Percentiles rank a stretch among this genome's conserved stretches.
Evolutionary conservation across 2,113 vertebrate genomes (phyloP).

Genomic region (Phoxinus phoxinus): DNA sequence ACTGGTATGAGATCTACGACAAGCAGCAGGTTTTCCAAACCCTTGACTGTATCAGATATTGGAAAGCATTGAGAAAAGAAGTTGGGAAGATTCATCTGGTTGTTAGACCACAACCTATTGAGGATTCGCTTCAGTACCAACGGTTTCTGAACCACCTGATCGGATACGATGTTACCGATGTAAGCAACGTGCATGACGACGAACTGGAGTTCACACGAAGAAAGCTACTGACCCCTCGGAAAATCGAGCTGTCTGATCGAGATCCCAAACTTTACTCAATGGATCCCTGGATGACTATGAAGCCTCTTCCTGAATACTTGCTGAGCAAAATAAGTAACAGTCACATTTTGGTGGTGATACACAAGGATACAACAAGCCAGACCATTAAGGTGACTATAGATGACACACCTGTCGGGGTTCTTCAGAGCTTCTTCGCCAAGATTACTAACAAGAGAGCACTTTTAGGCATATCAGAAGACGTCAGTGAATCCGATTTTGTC

Average conservation of each 20-base stretch:
- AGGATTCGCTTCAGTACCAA: constrained; percentile 88
- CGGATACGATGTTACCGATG: constrained; percentile 94
- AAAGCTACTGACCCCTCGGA: constrained; percentile 89
- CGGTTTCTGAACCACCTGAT: constrained; percentile 89
- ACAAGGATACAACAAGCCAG: constrained; percentile 88
- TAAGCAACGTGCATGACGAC: constrained; percentile 96
- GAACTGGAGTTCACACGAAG: constrained; percentile 96
- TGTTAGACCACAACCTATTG: constrained; percentile 77
- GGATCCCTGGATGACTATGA: constrained; percentile 92
- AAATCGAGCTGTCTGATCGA: constrained; percentile 85
- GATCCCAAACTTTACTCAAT: constrained; percentile 91
- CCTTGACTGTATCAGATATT: constrained; percentile 93
- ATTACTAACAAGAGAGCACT: constrained; percentile 89
- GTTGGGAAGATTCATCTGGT: constrained; percentile 89
- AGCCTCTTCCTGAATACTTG: constrained; percentile 88
- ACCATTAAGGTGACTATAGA: constrained; percentile 92
- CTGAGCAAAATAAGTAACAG: constrained; percentile 84
- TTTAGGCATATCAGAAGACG: constrained; percentile 86
- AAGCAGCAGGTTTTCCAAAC: constrained; percentile 96
- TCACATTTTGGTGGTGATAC: constrained; percentile 88
- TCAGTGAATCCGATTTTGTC: constrained; percentile 87
- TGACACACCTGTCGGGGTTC: constrained; percentile 86
- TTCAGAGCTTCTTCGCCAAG: constrained; percentile 90
- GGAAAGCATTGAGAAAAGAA: constrained; percentile 88
- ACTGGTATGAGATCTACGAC: constrained; percentile 97